These are phyloP conservation scores for Himalopsyche tibetana DNA, from an alignment of 2,888 invertebrate genomes.

Conservation along the genomic window DNA sequence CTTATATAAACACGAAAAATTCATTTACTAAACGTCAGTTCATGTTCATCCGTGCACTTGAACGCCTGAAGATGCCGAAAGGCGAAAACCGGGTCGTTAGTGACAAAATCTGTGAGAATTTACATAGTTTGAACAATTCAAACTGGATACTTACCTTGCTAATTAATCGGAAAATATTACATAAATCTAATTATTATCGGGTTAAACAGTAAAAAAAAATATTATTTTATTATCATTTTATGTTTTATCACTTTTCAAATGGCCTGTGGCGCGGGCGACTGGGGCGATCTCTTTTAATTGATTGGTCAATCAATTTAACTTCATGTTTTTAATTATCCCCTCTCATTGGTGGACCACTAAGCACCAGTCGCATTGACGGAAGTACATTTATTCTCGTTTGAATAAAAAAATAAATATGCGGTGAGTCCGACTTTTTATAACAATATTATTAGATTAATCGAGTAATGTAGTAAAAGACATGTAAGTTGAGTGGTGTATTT, in stretches of 20 bases:
- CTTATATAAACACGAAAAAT: too few species aligned
- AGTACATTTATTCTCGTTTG: not conserved
- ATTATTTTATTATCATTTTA: too few species aligned
- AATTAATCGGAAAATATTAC: too few species aligned
- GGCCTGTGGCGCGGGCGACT: not conserved
- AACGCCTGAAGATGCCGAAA: too few species aligned
- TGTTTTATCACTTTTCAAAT: not conserved
- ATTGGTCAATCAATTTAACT: slow-evolving; percentile 21
- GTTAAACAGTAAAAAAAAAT: too few species aligned
- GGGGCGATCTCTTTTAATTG: slow-evolving; percentile 14
- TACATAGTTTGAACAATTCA: too few species aligned
- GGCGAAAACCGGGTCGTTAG: too few species aligned
- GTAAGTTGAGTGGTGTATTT: not conserved
- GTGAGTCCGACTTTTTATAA: not conserved
- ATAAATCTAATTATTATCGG: too few species aligned
- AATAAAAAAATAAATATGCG: not conserved
- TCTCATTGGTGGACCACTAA: slow-evolving; percentile 23
- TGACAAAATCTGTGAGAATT: too few species aligned
- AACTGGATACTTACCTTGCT: too few species aligned
- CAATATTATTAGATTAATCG: not conserved
- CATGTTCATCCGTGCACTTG: too few species aligned
- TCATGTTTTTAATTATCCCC: slow-evolving; percentile 26
- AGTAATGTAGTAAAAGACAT: not conserved
- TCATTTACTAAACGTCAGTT: too few species aligned
- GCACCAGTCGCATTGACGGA: not conserved